These are phyloP conservation scores for Macropodus opercularis DNA, from an alignment of 2,797 vertebrate species.

Conservation along the genomic window DNA sequence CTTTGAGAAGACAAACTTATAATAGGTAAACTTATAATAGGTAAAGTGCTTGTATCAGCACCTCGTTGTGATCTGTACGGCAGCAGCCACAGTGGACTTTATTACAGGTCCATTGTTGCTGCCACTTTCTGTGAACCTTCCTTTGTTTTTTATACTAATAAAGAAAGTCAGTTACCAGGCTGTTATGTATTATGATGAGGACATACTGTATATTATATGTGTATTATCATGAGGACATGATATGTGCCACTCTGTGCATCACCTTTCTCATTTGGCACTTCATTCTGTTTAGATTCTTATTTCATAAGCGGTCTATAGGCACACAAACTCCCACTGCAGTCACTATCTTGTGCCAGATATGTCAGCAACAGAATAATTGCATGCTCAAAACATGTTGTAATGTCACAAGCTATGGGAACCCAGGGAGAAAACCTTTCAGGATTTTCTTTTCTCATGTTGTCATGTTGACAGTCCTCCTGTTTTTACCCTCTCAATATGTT, in stretches of 20 bases:
- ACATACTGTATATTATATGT: too few relatives aligned
- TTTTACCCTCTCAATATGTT: not conserved
- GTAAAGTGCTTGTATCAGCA: too few relatives aligned
- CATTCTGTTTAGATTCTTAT: slow-evolving; percentile 5
- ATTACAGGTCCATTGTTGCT: too few relatives aligned
- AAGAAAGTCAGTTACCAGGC: not conserved
- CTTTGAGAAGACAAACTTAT: not conserved
- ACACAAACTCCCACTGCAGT: slow-evolving; percentile 22
- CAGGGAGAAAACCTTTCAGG: slow-evolving; percentile 8
- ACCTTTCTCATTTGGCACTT: not conserved
- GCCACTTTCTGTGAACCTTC: not conserved
- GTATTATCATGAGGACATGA: too few relatives aligned
- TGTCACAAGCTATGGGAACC: slow-evolving; percentile 28
- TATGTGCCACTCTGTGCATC: not conserved
- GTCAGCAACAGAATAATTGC: slow-evolving; percentile 61
- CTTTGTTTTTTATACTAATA: not conserved
- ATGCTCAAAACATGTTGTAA: slow-evolving; percentile 20
- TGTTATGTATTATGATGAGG: not conserved
- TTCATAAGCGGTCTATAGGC: not conserved
- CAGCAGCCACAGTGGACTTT: too few relatives aligned
- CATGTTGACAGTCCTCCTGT: slow-evolving; percentile 4
- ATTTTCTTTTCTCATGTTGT: slow-evolving; percentile 12
- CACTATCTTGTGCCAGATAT: slow-evolving; percentile 58
- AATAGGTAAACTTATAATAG: too few relatives aligned
- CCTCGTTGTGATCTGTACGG: too few relatives aligned